Conservation (phyloP, 2,113 vertebrate genomes). For the Origma solitaria region DNA sequence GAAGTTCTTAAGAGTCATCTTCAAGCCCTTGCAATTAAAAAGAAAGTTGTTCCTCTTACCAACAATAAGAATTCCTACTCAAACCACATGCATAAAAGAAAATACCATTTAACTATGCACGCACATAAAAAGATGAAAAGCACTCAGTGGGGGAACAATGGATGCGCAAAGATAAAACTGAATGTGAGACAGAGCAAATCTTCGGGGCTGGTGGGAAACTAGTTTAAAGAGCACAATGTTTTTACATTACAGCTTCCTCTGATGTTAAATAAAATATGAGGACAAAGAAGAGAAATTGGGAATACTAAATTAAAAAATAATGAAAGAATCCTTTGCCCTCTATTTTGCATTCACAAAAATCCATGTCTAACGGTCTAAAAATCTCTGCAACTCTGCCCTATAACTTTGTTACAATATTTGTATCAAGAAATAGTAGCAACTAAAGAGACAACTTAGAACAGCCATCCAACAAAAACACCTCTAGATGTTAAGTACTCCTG, state of each 20-base stretch:
- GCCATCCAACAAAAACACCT: background rate
- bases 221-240: conserved; percentile 2
- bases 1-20: background rate
- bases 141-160: background rate
- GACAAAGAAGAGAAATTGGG: background rate
- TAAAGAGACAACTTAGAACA: background rate
- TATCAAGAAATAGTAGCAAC: background rate
- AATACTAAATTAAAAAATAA: background rate
- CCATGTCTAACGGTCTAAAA: background rate
- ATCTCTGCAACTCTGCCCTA: background rate
- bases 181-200: background rate
- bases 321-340: background rate
- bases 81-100: background rate
- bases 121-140: background rate
- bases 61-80: background rate
- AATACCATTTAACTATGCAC: background rate
- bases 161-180: background rate
- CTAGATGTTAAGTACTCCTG: background rate
- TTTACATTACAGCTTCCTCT: background rate
- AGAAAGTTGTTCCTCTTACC: background rate
- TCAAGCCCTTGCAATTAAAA: background rate
- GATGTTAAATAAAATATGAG: conserved; percentile 16
- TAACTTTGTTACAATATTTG: background rate
- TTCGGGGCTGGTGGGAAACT: conserved; percentile 7
- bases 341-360: background rate